Percentiles rank a stretch among this genome's conserved stretches.
phyloP scores from a whole-genome alignment of 1,140 invertebrate genomes.

The Rhopalosiphum maidis region DNA sequence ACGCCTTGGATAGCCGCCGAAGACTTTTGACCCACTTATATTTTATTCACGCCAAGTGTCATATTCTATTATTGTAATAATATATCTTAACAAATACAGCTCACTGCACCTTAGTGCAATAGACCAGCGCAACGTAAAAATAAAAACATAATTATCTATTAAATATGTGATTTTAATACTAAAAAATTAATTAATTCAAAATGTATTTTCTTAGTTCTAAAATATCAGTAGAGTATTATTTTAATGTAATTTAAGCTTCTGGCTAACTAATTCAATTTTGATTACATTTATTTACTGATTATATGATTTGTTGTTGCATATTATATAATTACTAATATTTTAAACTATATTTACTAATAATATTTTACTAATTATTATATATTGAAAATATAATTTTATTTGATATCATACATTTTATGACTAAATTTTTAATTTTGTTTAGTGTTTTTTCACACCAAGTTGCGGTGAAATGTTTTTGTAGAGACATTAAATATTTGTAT shows the following conservation, averaged over 20 bases:
- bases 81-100: neutral
- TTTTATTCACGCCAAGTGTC: neutral
- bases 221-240: neutral
- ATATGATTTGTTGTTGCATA: neutral
- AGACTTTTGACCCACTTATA: neutral
- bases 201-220: neutral
- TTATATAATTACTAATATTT: neutral
- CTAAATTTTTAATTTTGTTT: neutral
- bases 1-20: neutral
- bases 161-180: too few species aligned
- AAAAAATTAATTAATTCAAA: neutral
- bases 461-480: neutral
- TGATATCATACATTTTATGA: too few species aligned
- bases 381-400: too few species aligned
- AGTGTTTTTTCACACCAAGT: neutral
- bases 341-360: too few species aligned
- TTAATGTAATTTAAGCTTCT: neutral
- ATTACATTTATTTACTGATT: neutral
- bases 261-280: neutral
- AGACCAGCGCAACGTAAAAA: neutral
- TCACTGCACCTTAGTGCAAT: neutral
- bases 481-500: neutral
- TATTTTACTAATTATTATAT: too few species aligned
- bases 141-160: neutral
- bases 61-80: neutral